Base-by-base conservation (phyloP, 2,797 vertebrate genomes). In the Melanotaenia pygmaea region DNA sequence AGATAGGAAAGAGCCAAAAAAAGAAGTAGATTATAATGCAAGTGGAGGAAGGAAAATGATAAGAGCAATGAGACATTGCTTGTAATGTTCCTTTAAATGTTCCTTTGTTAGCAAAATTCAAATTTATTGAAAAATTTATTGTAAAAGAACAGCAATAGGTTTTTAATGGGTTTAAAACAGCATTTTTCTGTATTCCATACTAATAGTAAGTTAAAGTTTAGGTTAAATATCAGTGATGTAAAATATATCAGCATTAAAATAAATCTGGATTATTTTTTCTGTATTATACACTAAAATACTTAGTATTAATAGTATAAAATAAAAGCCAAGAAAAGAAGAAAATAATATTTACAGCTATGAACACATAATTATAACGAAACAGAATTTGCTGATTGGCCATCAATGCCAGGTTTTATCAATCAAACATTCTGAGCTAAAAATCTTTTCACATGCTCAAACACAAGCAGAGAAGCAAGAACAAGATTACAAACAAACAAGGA, bases 401-500 rank as follows among this genome's bases (percentile, higher is more conserved):
- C 18, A 50, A 20, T 20, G 4, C 5, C 3, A 5, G 38, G 38
- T 3, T 12, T 26, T 26, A 26, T 26, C 26, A 26, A 26, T 40
- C 38, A 28, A 59, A 70, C 12, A 67, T 58, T 64, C 62, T 56
- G 63, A 53, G 34, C 13, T 16, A 7, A 30, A 3, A 0, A 57
- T 18, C 12, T 56, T 16, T 67, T 32, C 50, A 74, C 50, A n/a
- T 11, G 11, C 43, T 59, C 7, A 68, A 53, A 65, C n/a, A 43
- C 7, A 68, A 18, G 18, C 26, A 26, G 18, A 67, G 76, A 66
- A 61, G n/a, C 51, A 59, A 53, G 20, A 79, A 35, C 54, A 40
- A 75, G 60, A 65, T 71, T 62, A 68, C 40, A 64, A 45, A 73
- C 59, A 72, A 75, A 77, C 20, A 71, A 72, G 69, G 80, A 64